Percentiles rank a stretch among this genome's conserved stretches.
phyloP scores from a whole-genome alignment of 2,797 vertebrate genomes.

The Alectoris magna region DNA sequence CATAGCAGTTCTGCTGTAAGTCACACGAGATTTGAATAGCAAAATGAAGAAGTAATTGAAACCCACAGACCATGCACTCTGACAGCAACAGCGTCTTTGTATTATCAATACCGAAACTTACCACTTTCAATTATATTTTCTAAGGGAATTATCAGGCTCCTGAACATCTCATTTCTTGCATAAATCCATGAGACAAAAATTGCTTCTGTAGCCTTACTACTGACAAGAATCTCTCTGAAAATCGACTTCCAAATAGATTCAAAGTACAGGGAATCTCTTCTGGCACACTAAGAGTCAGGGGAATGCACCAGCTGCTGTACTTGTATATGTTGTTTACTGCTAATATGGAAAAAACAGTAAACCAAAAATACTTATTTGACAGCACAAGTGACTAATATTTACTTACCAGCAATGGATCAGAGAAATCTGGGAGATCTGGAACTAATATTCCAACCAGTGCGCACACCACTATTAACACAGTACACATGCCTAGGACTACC shows the following conservation, averaged over 20 bases:
- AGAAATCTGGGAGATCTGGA: conserved; percentile 97
- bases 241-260: background rate
- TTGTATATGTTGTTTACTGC: background rate
- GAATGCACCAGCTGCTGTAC: background rate
- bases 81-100: background rate
- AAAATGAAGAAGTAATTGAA: background rate
- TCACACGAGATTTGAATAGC: background rate
- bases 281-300: background rate
- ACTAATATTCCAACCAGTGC: conserved; percentile 94
- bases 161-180: background rate
- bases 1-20: background rate
- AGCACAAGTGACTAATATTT: background rate
- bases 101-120: background rate
- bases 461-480: conserved; percentile 93
- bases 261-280: background rate
- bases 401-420: conserved; percentile 95
- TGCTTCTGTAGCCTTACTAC: background rate
- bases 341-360: background rate
- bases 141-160: background rate
- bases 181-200: background rate
- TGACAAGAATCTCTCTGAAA: background rate
- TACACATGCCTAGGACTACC: conserved; percentile 96
- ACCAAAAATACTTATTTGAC: background rate
- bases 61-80: background rate
- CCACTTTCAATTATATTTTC: background rate